Evolutionary conservation across 1,140 invertebrate species (phyloP), one percentile per base, ranked within the genome.

Genomic region (Gonatopus flavifemur): DNA sequence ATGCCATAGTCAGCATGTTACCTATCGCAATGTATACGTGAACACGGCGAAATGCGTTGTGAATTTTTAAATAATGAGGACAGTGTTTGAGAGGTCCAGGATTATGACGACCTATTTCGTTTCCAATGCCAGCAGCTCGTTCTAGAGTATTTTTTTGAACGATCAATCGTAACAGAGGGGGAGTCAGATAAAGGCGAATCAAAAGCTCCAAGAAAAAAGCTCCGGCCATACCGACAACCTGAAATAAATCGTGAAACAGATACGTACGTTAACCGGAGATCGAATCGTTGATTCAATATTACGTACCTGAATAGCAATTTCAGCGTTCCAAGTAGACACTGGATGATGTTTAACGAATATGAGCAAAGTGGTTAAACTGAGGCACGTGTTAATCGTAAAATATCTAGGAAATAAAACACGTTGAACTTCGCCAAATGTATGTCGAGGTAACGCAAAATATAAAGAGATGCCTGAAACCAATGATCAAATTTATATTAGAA

Each of bases 351-450:
- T 82, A 2, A 83, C 74, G 62, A 85, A 90, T 12, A 86, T 83
- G 2, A 89, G 74, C 7, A 91, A 79, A 4, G 88, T 89, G 7
- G 84, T 80, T 9, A 90, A 80, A 64, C 88, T 90, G 12, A 92
- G 75, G 46, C 84, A 67, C 0, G 86, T 82, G 62, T 91, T 93
- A 33, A 91, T 74, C 4, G 87, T 82, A 73, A 92, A 93, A 70
- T 92, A 93, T 59, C 87, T 85, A 3, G 90, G 90, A 71, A 93
- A 93, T n/a, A 93, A 72, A 12, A 91, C 84, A 49, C 87, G 85
- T 69, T 93, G 91, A 4, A 93, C 88, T 55, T 86, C 83, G 0
- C 89, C 89, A 71, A 93, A 93, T 28, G 84, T 85, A 62, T 92
- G 90, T 13, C 91, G 82, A 0, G 89, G 88, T 37, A 93, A 76